These are phyloP conservation scores for Dendronephthya gigantea DNA, from an alignment of 64 coral and sea anemone species.

Conservation along the genomic window DNA sequence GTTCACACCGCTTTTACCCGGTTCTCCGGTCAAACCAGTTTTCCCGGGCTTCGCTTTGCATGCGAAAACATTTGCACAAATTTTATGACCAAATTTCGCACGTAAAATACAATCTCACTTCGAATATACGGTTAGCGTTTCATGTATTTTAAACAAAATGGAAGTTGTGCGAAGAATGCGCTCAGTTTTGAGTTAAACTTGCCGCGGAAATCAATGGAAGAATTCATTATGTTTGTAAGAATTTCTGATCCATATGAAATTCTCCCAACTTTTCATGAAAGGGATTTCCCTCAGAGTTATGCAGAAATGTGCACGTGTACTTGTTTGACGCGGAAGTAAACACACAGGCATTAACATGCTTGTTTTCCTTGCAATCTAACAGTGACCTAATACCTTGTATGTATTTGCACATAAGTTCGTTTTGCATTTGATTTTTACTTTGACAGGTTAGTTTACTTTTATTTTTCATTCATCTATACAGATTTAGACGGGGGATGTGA, in stretches of 20 bases:
- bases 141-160: not conserved
- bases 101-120: not conserved
- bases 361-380: not conserved
- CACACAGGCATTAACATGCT: too few relatives aligned
- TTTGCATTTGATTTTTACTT: too few relatives aligned
- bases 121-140: not conserved
- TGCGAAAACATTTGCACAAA: not conserved
- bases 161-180: not conserved
- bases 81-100: not conserved
- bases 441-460: too few relatives aligned
- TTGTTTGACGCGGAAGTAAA: too few relatives aligned
- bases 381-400: too few relatives aligned
- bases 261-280: not conserved
- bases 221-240: not conserved
- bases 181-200: not conserved
- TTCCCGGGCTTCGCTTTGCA: conserved; percentile 26
- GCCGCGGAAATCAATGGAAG: not conserved
- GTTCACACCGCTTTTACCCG: conserved; percentile 99
- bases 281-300: not conserved
- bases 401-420: not conserved
- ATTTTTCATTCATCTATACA: too few relatives aligned
- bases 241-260: not conserved
- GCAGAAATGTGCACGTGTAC: not conserved
- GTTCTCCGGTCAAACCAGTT: conserved; percentile 99
- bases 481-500: too few relatives aligned